These are phyloP conservation scores for Hypotaenidia okinawae DNA, from an alignment of 2,797 vertebrate genomes.

Conservation along the genomic window DNA sequence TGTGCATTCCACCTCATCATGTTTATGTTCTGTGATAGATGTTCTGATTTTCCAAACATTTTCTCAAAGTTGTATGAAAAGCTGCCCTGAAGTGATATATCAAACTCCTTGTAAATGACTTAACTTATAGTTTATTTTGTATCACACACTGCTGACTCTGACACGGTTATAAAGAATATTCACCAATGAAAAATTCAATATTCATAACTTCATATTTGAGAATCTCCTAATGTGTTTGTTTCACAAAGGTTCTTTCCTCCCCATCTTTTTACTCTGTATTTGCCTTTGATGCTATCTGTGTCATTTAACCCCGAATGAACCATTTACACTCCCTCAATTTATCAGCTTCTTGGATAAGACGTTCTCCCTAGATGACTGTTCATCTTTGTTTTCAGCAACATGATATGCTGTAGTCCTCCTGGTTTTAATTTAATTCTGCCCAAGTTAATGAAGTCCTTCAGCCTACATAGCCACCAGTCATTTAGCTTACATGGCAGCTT, in stretches of 20 bases:
- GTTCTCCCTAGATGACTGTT: background rate
- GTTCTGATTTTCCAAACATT: background rate
- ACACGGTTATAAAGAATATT: background rate
- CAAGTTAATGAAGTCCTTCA: constrained; percentile 12
- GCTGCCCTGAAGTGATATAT: background rate
- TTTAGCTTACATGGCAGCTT: background rate
- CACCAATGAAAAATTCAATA: background rate
- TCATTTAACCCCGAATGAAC: constrained; percentile 12
- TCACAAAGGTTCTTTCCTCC: background rate
- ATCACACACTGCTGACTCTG: background rate
- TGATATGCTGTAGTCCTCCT: constrained; percentile 40
- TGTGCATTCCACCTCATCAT: background rate
- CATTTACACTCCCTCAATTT: background rate
- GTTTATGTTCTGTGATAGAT: background rate
- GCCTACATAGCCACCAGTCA: background rate
- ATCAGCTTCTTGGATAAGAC: constrained; percentile 25
- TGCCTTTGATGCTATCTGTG: background rate
- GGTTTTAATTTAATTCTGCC: constrained; percentile 56
- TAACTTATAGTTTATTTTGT: background rate
- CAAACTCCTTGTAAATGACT: background rate
- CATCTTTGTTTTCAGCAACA: constrained; percentile 27
- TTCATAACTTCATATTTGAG: background rate
- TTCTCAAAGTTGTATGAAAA: background rate
- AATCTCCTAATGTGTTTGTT: background rate
- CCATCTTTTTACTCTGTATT: background rate